These are phyloP conservation scores for Pantherophis alleghaniensis DNA, from an alignment of 2,797 vertebrate genomes.

Conservation along the genomic window DNA sequence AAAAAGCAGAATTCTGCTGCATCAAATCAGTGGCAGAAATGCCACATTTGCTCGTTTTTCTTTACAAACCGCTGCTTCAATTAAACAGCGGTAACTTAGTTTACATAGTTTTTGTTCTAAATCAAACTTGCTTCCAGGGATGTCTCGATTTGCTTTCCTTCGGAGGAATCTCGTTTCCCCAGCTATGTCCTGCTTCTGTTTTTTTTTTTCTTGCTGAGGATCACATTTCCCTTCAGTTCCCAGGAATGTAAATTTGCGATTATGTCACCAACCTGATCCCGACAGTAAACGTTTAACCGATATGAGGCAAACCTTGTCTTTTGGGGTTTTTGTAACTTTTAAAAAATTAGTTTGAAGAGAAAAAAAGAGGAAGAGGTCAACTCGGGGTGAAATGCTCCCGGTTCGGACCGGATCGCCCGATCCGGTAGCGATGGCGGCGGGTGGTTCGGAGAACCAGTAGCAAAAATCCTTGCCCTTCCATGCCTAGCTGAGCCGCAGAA, in stretches of 20 bases:
- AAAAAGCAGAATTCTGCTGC: background rate
- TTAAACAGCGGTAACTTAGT: background rate
- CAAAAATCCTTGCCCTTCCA: too few species aligned
- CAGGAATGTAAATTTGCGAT: background rate
- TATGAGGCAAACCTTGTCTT: constrained; percentile 38
- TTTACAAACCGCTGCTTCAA: background rate
- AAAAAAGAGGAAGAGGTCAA: too few species aligned
- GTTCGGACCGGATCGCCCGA: too few species aligned
- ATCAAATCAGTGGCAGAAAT: constrained; percentile 26
- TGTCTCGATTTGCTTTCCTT: background rate
- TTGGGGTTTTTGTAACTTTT: background rate
- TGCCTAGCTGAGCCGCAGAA: rapidly evolving
- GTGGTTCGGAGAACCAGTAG: too few species aligned
- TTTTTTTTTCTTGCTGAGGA: background rate
- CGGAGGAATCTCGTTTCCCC: background rate
- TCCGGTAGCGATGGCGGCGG: too few species aligned
- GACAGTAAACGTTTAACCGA: constrained; percentile 40
- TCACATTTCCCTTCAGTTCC: background rate
- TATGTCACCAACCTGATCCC: background rate
- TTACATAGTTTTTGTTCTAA: background rate
- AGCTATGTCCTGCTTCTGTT: background rate
- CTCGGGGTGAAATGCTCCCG: too few species aligned
- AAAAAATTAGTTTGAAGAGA: background rate
- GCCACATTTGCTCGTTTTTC: background rate
- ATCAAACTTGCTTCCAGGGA: background rate